A percentile compares a stretch with the other conserved stretches of the same genome.
Conservation (phyloP, 2,797 vertebrate genomes). For the Sciurus carolinensis region DNA sequence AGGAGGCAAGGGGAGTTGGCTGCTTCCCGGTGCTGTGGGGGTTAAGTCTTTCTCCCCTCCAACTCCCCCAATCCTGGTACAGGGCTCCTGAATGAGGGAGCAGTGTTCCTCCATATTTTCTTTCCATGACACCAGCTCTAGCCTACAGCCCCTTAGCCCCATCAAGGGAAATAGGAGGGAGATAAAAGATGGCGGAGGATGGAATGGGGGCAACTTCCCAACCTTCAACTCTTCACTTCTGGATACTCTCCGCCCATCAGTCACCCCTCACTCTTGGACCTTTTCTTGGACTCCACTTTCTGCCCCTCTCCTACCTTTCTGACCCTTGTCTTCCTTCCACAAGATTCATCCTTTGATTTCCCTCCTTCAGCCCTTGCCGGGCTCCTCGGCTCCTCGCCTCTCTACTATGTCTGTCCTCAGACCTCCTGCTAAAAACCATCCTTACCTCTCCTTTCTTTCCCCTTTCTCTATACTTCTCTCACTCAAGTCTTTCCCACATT, state of each 20-base stretch:
- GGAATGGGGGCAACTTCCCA: neutral
- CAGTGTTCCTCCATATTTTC: neutral
- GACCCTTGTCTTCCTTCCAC: neutral
- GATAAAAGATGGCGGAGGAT: slow-evolving; percentile 82
- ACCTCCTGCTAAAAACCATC: slow-evolving; percentile 8
- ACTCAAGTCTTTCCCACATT: neutral
- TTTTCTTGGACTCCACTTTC: neutral
- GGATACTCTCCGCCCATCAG: neutral
- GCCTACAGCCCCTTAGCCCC: slow-evolving; percentile 72
- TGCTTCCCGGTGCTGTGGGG: slow-evolving; percentile 83
- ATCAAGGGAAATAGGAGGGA: slow-evolving; percentile 74
- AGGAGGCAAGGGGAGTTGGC: slow-evolving; percentile 83
- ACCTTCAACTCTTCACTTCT: neutral
- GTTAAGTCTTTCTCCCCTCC: slow-evolving; percentile 75
- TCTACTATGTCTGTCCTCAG: neutral
- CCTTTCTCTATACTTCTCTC: neutral
- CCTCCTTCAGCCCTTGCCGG: neutral
- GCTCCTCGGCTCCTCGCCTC: neutral
- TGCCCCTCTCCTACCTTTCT: neutral
- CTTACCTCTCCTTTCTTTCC: neutral
- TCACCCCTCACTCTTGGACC: neutral
- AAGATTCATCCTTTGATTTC: neutral
- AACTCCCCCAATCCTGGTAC: slow-evolving; percentile 54
- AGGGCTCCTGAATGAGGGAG: neutral
- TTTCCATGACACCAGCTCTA: neutral